A percentile compares a stretch with the other conserved stretches of the same genome.
These are phyloP conservation scores for Premnoplex brunnescens DNA, from an alignment of 2,797 vertebrate species.

Conservation along the genomic window DNA sequence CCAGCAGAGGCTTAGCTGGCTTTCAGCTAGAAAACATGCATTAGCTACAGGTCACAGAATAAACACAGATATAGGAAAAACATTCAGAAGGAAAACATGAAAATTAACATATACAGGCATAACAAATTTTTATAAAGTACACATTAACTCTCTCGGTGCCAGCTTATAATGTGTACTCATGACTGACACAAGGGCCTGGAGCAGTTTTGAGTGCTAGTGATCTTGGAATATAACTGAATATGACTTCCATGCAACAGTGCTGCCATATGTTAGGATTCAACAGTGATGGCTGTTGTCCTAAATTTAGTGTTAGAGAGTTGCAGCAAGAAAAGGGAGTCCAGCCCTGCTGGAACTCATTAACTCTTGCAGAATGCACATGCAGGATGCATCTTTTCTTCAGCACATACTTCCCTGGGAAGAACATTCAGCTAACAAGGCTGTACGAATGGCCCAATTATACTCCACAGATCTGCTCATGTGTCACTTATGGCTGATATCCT, in stretches of 20 bases:
- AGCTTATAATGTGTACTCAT: not conserved
- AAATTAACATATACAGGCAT: conserved; percentile 14
- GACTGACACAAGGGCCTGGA: not conserved
- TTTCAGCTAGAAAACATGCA: conserved; percentile 31
- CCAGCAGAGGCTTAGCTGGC: conserved; percentile 9
- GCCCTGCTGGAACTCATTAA: not conserved
- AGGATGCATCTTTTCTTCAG: not conserved
- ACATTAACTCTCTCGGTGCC: not conserved
- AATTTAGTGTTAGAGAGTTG: not conserved
- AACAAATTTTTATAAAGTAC: not conserved
- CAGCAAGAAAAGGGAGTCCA: not conserved
- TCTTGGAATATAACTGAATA: not conserved
- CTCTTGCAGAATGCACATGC: not conserved
- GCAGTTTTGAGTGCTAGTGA: not conserved
- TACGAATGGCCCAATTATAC: not conserved
- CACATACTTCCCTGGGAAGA: not conserved
- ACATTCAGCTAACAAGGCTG: not conserved
- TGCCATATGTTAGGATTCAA: not conserved
- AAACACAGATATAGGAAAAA: conserved; percentile 34
- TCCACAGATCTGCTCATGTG: not conserved
- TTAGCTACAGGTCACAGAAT: conserved; percentile 55
- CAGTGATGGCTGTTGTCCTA: not conserved
- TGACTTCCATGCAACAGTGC: not conserved
- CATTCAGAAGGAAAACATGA: not conserved
- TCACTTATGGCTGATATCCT: not conserved